Conservation (phyloP, 2,113 vertebrate genomes). For the Bubalus kerabau region DNA sequence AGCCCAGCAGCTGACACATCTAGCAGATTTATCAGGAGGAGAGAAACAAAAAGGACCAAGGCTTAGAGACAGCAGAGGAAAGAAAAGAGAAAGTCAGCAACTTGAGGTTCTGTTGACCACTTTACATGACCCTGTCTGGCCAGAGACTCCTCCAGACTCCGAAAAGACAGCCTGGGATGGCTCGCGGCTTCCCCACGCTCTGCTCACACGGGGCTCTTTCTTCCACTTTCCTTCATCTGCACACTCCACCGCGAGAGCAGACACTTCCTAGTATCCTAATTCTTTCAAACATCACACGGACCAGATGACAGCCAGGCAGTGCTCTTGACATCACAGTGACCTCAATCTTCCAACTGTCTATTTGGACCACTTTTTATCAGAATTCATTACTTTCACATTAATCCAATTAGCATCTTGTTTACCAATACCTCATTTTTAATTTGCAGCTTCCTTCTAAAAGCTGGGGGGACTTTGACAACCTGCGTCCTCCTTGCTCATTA, state of each 20-base stretch:
- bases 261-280: rapidly evolving
- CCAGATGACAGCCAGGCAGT: rapidly evolving
- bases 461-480: neutral
- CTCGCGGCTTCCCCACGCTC: rapidly evolving
- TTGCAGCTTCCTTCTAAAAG: conserved; percentile 12
- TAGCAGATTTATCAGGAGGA: rapidly evolving
- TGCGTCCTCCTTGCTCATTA: conserved; percentile 3
- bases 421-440: neutral
- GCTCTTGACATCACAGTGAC: rapidly evolving
- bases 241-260: rapidly evolving
- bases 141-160: neutral
- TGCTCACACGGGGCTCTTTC: rapidly evolving
- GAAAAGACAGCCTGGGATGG: neutral
- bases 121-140: neutral
- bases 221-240: neutral
- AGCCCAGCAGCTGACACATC: rapidly evolving
- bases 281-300: neutral
- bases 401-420: conserved; percentile 55
- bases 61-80: neutral
- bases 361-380: neutral
- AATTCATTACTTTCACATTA: conserved; percentile 6
- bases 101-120: neutral
- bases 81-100: neutral
- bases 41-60: rapidly evolving
- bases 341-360: rapidly evolving